These are phyloP conservation scores for Lordiphosa clarofinis DNA, from an alignment of 1,140 invertebrate species.

Conservation along the genomic window DNA sequence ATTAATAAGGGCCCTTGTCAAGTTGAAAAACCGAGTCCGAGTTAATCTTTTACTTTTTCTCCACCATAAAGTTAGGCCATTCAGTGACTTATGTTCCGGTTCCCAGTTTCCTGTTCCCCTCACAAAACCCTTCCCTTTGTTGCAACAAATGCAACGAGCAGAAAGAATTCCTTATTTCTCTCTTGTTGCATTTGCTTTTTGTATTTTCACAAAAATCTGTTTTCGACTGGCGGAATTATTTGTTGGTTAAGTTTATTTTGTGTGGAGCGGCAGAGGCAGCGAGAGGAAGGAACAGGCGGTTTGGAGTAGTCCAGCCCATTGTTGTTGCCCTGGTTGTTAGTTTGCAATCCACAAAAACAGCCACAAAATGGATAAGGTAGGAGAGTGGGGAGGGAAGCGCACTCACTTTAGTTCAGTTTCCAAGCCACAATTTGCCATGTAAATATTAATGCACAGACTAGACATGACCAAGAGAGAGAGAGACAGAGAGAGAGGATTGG, in stretches of 20 bases:
- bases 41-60: no score
- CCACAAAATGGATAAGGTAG: constrained; percentile 38
- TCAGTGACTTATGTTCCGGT: constrained; percentile 15
- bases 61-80: no score
- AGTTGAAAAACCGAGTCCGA: constrained; percentile 1
- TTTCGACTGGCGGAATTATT: constrained; percentile 57
- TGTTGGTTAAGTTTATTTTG: constrained; percentile 16
- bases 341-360: constrained; percentile 60
- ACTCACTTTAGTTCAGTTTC: constrained; percentile 32
- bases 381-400: constrained; percentile 12
- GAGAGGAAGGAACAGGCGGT: neutral
- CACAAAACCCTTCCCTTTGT: constrained; percentile 1
- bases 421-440: constrained; percentile 69
- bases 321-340: constrained; percentile 30
- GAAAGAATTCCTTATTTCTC: constrained; percentile 14
- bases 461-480: constrained; percentile 18
- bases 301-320: constrained; percentile 10
- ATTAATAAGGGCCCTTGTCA: no score
- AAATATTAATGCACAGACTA: constrained; percentile 68
- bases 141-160: constrained; percentile 16
- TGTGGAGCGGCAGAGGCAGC: neutral
- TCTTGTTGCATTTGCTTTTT: constrained; percentile 9
- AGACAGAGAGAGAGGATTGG: neutral
- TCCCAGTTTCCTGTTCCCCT: neutral
- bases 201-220: constrained; percentile 49